Evolutionary conservation across 2,797 vertebrate genomes (phyloP), one percentile per base, ranked within the genome.

Genomic region (Micrastur ruficollis): DNA sequence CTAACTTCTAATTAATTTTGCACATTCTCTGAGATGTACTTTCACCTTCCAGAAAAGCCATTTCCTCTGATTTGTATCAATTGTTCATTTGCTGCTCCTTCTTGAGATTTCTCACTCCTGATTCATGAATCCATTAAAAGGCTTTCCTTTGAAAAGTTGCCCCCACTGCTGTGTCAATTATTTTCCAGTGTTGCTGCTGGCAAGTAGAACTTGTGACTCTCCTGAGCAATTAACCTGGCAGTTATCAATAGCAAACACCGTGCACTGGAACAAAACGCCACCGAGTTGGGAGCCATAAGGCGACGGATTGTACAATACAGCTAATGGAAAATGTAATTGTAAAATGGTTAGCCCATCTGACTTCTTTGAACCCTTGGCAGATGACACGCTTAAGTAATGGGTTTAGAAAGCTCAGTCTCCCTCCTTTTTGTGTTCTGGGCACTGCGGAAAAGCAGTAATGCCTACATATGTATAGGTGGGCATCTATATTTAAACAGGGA

Each of bases 41-140:
- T 89, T 75, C 50, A 38, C 86, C 72, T 92, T 79, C n/a, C 53
- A 89, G 91, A 95, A 92, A 86, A 97, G 17, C 14, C 19, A 32
- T 93, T 96, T 85, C 32, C n/a, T 74, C 11, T 11, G 10, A 53
- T 89, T 84, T 85, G 27, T 58, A 70, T 62, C 31, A 58, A 9
- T 40, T 62, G 34, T 12, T 85, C 81, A 67, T 90, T 91, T 38
- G 1, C 78, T 71, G 17, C 11, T 63, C 8, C 80, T 90, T 67
- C 68, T 90, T 36, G 36, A 76, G 52, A 53, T 23, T 61, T 72
- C 44, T 59, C 18, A 2, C 70, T 91, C 47, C 19, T 50, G 26
- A 70, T 59, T 47, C 66, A 62, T 13, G 6, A 88, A 71, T 63
- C 80, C 49, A 79, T 78, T 88, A 56, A 72, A 93, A 88, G 50